A percentile compares a stretch with the other conserved stretches of the same genome.
Evolutionary conservation across 2,888 invertebrate species (phyloP).

Genomic region (Latrodectus hesperus): DNA sequence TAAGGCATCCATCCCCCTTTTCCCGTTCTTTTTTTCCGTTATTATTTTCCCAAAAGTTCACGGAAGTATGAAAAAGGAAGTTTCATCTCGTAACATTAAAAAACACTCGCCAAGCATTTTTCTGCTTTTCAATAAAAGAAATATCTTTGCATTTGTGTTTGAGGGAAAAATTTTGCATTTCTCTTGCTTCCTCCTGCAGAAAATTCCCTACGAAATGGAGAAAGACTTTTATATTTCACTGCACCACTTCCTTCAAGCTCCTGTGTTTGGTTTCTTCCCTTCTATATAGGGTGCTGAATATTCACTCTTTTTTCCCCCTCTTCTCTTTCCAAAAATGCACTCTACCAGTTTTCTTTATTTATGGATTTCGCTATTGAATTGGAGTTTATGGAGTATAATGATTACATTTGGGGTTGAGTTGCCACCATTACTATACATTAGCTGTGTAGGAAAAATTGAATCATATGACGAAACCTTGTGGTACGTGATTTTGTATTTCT

Average conservation of each 20-base stretch:
- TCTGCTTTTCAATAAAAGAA: slow-evolving; percentile 43
- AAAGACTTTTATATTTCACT: not conserved
- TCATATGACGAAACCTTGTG: too few species aligned
- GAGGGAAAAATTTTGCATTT: slow-evolving; percentile 24
- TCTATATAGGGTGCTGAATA: too few species aligned
- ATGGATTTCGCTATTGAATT: too few species aligned
- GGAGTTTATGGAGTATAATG: too few species aligned
- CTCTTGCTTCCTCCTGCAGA: slow-evolving; percentile 1
- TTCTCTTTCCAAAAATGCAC: not conserved
- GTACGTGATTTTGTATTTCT: too few species aligned
- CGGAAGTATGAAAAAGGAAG: slow-evolving; percentile 23
- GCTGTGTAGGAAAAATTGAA: too few species aligned
- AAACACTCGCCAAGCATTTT: slow-evolving; percentile 45
- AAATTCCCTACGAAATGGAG: too few species aligned
- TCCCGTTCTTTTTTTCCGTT: slow-evolving; percentile 25
- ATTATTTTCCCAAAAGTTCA: not conserved
- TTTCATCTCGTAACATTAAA: slow-evolving; percentile 48
- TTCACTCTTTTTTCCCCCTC: not conserved
- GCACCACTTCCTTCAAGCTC: slow-evolving; percentile 18
- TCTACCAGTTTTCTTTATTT: slow-evolving; percentile 9
- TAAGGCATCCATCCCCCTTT: slow-evolving; percentile 8
- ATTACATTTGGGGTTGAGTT: too few species aligned
- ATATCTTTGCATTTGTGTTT: slow-evolving; percentile 40
- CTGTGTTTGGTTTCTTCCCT: too few species aligned
- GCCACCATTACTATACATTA: too few species aligned